These are phyloP conservation scores for Pteronura brasiliensis DNA, from an alignment of 2,113 vertebrate species.

Conservation along the genomic window DNA sequence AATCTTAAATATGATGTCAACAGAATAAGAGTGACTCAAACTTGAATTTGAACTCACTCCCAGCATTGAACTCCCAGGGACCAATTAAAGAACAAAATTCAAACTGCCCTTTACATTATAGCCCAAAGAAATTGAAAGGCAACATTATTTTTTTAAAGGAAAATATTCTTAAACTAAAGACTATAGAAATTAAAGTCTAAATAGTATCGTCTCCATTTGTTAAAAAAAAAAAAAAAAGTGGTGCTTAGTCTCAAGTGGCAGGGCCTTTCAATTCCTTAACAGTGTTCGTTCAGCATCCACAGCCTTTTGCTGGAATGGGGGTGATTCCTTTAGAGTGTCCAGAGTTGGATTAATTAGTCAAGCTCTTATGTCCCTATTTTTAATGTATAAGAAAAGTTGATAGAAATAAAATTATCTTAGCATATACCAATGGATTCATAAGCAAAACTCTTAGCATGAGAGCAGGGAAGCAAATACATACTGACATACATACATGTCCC, in stretches of 20 bases:
- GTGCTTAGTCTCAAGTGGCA: neutral
- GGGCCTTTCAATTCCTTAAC: neutral
- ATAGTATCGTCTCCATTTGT: neutral
- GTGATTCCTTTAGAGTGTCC: neutral
- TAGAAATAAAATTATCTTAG: neutral
- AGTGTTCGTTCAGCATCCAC: neutral
- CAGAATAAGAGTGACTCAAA: neutral
- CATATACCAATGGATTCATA: neutral
- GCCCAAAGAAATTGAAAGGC: neutral
- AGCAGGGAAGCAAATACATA: neutral
- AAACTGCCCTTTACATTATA: neutral
- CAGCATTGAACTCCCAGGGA: neutral
- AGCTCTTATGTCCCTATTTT: neutral
- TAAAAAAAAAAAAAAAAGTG: neutral
- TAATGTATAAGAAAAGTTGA: neutral
- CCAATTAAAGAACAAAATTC: neutral
- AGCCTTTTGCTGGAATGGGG: neutral
- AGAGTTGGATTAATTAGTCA: neutral
- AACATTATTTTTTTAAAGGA: neutral
- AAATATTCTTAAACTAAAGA: neutral
- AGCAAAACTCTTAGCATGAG: neutral
- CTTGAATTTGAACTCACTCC: neutral
- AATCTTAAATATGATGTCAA: neutral
- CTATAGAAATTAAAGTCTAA: neutral
- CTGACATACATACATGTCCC: neutral